These are phyloP conservation scores for Pterocles burchelli DNA, from an alignment of 2,113 vertebrate species.

Conservation along the genomic window DNA sequence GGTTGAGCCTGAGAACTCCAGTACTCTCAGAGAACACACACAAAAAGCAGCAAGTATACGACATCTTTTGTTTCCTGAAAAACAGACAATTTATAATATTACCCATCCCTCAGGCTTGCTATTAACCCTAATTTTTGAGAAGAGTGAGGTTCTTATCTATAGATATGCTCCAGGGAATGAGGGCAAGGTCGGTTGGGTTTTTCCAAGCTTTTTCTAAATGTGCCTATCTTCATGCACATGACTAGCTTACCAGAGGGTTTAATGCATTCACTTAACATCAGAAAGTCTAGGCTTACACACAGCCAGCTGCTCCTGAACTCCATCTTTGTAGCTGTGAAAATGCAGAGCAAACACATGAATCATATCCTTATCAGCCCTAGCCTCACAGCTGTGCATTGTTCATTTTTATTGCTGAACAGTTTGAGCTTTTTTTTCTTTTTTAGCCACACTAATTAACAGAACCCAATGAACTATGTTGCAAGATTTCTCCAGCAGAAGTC, in stretches of 20 bases:
- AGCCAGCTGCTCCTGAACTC: neutral
- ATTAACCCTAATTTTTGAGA: neutral
- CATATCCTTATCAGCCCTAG: neutral
- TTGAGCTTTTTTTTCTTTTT: neutral
- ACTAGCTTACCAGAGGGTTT: neutral
- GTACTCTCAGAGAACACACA: neutral
- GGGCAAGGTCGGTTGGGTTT: neutral
- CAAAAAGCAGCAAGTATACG: neutral
- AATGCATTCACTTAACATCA: neutral
- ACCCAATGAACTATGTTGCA: neutral
- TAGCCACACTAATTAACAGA: neutral
- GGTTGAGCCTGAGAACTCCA: neutral
- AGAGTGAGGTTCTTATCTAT: neutral
- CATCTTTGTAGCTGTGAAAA: neutral
- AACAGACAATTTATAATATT: neutral
- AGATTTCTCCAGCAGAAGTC: constrained; percentile 1
- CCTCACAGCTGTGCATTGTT: neutral
- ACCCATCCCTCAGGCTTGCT: neutral
- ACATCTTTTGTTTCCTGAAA: neutral
- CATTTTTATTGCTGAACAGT: neutral
- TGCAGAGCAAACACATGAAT: neutral
- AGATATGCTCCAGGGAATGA: neutral
- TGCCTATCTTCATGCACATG: neutral
- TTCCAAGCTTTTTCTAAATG: neutral
- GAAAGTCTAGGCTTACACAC: neutral